Base-by-base conservation (phyloP, 1,140 invertebrate genomes). In the Drosophila nigromelanica region DNA sequence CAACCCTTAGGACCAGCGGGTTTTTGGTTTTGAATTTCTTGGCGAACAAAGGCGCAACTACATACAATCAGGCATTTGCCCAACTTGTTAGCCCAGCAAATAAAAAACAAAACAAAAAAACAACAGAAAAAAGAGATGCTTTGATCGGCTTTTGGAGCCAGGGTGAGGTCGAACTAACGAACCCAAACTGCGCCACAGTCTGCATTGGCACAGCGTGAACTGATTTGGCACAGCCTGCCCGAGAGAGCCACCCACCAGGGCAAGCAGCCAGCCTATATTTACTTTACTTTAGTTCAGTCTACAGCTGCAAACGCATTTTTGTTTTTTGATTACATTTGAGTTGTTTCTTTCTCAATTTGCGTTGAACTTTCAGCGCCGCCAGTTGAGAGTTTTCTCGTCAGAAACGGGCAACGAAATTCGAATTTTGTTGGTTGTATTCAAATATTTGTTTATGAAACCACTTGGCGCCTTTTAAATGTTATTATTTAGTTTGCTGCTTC, bases 381-480 rank as follows among this genome's bases (percentile, higher is more conserved):
- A 14, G 21, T 30, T 39, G 37, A 4, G 11, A 39, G 37, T 39
- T 39, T 10, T 10, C 37, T 39, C 37, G 37, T 37, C 35, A 11
- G 35, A 37, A 5, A 6, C 30, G 11, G 39, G 66, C 56, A 18
- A 54, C 40, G 68, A 60, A 67, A 68, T 81, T 68, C 50, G 60
- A 56, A 76, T 56, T 37, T 42, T 0, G 21, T 33, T 27, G n/a
- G 18, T 37, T 11, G 15, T 35, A 73, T 67, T 81, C 56, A 78
- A 89, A 89, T 91, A 83, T 91, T 91, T 91, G 89, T 91, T 91
- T 91, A 91, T 91, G 54, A 50, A 90, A 83, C 80, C 89, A 91
- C 83, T 91, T 91, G 89, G 89, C 89, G 89, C 89, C 89, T 87
- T 87, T 90, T 89, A 89, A 90, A 90, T 90, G 82, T 90, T 82